Conservation (phyloP, 2,888 invertebrate species). For the Megastigmus dorsalis region DNA sequence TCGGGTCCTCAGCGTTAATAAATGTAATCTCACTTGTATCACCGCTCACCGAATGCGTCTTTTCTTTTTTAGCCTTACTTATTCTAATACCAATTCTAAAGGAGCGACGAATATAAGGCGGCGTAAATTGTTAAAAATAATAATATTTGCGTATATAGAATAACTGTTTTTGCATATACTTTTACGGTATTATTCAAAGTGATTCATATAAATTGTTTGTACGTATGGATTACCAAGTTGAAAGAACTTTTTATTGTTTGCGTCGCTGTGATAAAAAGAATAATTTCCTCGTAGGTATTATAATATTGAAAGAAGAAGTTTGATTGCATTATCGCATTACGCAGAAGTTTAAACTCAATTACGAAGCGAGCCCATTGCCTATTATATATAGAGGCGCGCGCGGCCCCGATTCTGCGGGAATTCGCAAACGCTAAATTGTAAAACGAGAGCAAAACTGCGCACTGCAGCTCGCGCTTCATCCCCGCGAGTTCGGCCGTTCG, state of each 20-base stretch:
- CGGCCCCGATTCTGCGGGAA: background rate
- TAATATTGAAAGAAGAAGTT: background rate
- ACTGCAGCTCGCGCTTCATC: too few relatives aligned
- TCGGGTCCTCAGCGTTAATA: conserved; percentile 35
- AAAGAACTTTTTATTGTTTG: too few relatives aligned
- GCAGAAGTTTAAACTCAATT: conserved; percentile 32
- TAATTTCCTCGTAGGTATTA: background rate
- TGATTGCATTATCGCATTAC: conserved; percentile 25
- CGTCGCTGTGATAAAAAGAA: too few relatives aligned
- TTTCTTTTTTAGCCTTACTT: too few relatives aligned
- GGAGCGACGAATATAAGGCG: too few relatives aligned
- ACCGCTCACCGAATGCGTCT: background rate
- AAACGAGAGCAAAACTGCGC: conserved; percentile 3
- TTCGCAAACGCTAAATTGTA: conserved; percentile 21
- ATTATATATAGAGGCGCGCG: too few relatives aligned
- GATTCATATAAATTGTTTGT: too few relatives aligned
- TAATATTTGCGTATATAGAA: background rate
- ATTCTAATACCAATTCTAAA: too few relatives aligned
- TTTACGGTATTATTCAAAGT: background rate
- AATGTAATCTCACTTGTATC: conserved; percentile 20
- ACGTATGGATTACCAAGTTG: too few relatives aligned
- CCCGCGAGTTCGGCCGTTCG: background rate
- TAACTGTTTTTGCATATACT: background rate
- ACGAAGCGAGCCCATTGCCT: background rate
- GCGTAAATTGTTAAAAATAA: too few relatives aligned